phyloP scores from a whole-genome alignment of 1,140 invertebrate genomes.

The Octopus bimaculoides region DNA sequence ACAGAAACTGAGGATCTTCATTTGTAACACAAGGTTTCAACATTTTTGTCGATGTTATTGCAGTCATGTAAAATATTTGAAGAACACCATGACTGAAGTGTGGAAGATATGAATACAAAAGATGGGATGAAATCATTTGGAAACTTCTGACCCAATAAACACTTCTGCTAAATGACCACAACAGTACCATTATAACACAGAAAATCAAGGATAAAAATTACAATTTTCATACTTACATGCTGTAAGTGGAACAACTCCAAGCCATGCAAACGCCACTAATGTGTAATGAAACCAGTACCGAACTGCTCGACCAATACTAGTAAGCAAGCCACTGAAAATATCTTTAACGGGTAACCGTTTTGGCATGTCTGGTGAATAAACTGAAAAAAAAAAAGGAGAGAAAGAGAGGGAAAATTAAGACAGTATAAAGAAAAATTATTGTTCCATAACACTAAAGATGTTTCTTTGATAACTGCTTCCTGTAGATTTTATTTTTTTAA shows the following conservation, averaged over 20 bases:
- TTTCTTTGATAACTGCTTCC: background rate
- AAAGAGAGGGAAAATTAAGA: background rate
- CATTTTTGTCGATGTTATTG: too few species aligned
- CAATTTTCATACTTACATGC: conserved; percentile 68
- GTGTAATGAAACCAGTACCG: conserved; percentile 97
- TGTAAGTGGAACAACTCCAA: conserved; percentile 93
- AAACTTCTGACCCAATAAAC: too few species aligned
- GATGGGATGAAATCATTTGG: too few species aligned
- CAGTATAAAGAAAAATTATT: background rate
- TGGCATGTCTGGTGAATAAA: conserved; percentile 99
- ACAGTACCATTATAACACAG: background rate
- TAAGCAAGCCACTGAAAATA: conserved; percentile 82
- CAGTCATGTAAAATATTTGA: too few species aligned
- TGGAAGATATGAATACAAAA: too few species aligned
- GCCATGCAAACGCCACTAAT: conserved; percentile 93
- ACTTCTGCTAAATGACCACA: background rate
- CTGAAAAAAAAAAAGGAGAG: conserved; percentile 49
- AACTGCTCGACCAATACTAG: conserved; percentile 85
- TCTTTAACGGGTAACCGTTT: conserved; percentile 87
- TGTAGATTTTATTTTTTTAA: too few species aligned
- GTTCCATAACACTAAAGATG: background rate
- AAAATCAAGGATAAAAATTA: background rate
- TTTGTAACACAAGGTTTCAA: too few species aligned
- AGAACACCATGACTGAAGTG: too few species aligned
- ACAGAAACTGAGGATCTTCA: too few species aligned